Evolutionary conservation across 2,113 vertebrate genomes (phyloP), one percentile per base, ranked within the genome.

Genomic region (Paratilapia polleni): DNA sequence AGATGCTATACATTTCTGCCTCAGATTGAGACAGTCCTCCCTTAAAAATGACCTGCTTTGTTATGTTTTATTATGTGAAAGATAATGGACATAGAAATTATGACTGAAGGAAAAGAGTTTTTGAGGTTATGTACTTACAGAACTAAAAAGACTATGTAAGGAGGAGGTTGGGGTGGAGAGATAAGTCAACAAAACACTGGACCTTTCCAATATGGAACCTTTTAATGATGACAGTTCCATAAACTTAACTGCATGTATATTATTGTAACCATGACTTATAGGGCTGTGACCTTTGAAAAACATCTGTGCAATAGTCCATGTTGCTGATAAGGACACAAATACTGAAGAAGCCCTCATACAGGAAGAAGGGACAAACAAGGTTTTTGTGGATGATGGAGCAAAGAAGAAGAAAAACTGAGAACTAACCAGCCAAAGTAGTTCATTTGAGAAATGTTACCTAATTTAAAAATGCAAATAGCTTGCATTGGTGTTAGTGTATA

Each of bases 381-480:
- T 17, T 66, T 41, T 14, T 43, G 36, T 41, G 36, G 63, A 70
- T 19, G 24, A 43, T 0, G 1, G 43, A 20, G 0, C 15, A 70
- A 52, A 52, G 28, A 28, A 17, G 41, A 49, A 49, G 24, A 20
- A 70, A 52, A 1, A 52, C 17, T 70, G 2, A 24, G 43, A 70
- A 28, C 24, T 52, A 70, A 31, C 43, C 19, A 70, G 43, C 43
- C 19, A 13, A 31, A 0, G 49, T 19, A 52, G 11, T 73, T 73
- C n/a, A 73, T 0, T 34, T 70, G 10, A 70, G 66, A 13, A 47
- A 47, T 47, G 14, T 47, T 5, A 70, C 52, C 43, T 13, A 52
- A 70, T 70, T 31, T 0, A 49, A 73, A 31, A 0, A 20, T 13
- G 0, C n/a, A 54, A 26, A 73, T 19, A 34, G 1, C 41, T 28